Evolutionary conservation across 92 coral and sea anemone species (phyloP), one percentile per base, ranked within the genome.

Genomic region (Paramuricea clavata): DNA sequence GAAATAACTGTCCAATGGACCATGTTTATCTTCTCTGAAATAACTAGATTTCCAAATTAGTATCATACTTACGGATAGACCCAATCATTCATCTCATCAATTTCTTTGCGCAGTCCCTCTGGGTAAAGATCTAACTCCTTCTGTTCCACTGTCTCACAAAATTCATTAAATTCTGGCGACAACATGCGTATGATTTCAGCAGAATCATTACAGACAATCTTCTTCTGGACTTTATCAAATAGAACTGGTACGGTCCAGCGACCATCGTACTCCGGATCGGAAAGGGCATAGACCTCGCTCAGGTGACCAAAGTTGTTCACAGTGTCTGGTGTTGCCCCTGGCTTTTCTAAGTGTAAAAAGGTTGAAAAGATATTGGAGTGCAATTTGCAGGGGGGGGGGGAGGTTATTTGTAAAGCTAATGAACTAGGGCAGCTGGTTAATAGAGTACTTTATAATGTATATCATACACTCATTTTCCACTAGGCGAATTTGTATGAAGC

Each of bases 101-200:
- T 95, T 67, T 90, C 68, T 21, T 92, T 89, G 67, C 88, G 89
- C 81, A 93, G 74, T 30, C 76, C 52, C 43, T 74, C 89, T 0
- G 98, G 97, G 31, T 94, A 91, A 62, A 95, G 78, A 82, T 95
- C 95, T 25, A 95, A 73, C 33, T 93, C 88, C 71, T 36, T 93
- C 82, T 93, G 97, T 83, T 93, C 98, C 52, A 90, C 92, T 0
- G 93, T 93, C 34, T 91, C 92, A 44, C 98, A 93, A 49, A 95
- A 92, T 8, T 90, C 97, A 78, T 95, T 93, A 36, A 95, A 92
- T 31, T 95, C 98, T 60, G 89, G 92, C 82, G 88, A 92, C 11
- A 95, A 57, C 95, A 95, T 95, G 31, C 98, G 95, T 49, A 95
- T 85, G 43, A 95, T 95, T 80, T 95, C 98, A 32, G 93, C 90